Evolutionary conservation across 2,888 invertebrate species (phyloP).

Genomic region (Hypselothyrea guttata): DNA sequence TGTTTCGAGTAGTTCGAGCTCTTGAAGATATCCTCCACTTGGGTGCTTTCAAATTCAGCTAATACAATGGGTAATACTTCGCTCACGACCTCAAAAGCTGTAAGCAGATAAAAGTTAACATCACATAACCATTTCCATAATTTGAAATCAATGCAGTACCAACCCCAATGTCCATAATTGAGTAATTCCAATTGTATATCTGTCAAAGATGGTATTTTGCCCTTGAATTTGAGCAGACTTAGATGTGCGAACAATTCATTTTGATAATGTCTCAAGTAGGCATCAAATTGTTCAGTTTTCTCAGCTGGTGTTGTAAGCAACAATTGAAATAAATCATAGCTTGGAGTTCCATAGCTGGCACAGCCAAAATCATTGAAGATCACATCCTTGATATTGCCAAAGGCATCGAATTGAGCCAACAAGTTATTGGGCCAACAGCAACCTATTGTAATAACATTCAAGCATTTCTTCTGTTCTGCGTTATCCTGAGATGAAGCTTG

Average conservation of each 20-base stretch:
- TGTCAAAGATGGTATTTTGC: slow-evolving; percentile 64
- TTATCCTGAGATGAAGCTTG: neutral
- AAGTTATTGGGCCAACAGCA: slow-evolving; percentile 74
- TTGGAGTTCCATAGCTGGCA: slow-evolving; percentile 64
- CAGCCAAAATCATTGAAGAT: slow-evolving; percentile 67
- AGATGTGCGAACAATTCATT: slow-evolving; percentile 62
- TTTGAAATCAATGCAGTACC: too few species aligned
- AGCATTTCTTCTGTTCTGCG: slow-evolving; percentile 31
- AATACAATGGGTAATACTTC: slow-evolving; percentile 54
- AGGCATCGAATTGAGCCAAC: slow-evolving; percentile 62
- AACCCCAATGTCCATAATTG: slow-evolving; percentile 69
- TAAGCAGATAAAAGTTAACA: neutral
- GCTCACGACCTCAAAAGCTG: slow-evolving; percentile 45
- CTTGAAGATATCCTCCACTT: slow-evolving; percentile 48
- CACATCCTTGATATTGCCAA: slow-evolving; percentile 57
- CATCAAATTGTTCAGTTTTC: slow-evolving; percentile 70
- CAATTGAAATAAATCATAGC: slow-evolving; percentile 70
- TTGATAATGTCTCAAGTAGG: slow-evolving; percentile 65
- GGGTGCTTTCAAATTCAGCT: slow-evolving; percentile 24
- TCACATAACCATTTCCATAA: too few species aligned
- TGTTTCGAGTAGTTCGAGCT: slow-evolving; percentile 33
- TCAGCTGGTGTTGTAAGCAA: slow-evolving; percentile 67
- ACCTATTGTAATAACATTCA: slow-evolving; percentile 69
- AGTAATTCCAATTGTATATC: slow-evolving; percentile 71
- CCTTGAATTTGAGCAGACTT: slow-evolving; percentile 56